Evolutionary conservation across 2,797 vertebrate species (phyloP), one percentile per base, ranked within the genome.

Genomic region (Babyrousa celebensis): DNA sequence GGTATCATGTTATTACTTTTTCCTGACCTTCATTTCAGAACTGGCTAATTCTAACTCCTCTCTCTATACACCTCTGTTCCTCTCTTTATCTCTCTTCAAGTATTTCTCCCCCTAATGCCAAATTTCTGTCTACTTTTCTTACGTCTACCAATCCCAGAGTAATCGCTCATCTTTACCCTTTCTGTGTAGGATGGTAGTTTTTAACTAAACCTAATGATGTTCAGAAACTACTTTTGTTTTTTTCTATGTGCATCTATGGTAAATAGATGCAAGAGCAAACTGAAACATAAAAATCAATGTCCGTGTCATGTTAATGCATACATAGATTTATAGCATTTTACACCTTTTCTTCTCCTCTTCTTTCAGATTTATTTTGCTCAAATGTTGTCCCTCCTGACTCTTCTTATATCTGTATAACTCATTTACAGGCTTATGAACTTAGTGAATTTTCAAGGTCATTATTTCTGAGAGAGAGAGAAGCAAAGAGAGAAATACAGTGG

Each of bases 391-490:
- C 71, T 80, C 15, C 20, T 94, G 85, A 77, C 58, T 82, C 58
- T 89, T 21, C 21, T 95, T 89, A 25, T 91, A 80, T 84, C 18
- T 18, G 15, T 52, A 96, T 63, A 96, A 89, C 54, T 95, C 71
- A 40, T 86, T 89, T 91, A 62, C 21, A 71, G 91, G 25, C 43
- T 83, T 86, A 89, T 89, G 79, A 97, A 96, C 96, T 95, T 65
- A 52, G 71, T 93, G 87, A 91, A 96, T 72, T 96, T 96, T 58
- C 29, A 89, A 86, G 27, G 25, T 82, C 82, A 74, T 89, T 68
- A 86, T 89, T 95, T 83, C 20, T 94, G 97, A 96, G 77, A 80
- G 7, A 77, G 20, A 74, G 29, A 82, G 11, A 79, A 17, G 54
- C 32, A 56, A 15, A 75, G 20, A 95, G 48, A 84, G 15, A 72